Evolutionary conservation across 2,797 vertebrate genomes (phyloP), one percentile per base, ranked within the genome.

Genomic region (Acomys russatus): DNA sequence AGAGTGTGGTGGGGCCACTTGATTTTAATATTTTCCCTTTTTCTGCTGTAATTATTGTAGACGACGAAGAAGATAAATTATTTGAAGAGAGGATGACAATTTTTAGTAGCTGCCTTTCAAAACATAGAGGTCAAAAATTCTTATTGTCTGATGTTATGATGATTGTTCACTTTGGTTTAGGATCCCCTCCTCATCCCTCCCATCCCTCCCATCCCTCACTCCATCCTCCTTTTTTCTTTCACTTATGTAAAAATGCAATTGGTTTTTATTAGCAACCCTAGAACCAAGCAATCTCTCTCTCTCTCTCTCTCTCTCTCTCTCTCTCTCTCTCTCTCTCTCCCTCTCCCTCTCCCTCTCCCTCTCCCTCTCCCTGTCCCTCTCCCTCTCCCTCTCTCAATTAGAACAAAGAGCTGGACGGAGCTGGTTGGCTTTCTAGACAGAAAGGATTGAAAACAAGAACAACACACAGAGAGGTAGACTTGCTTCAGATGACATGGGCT

Each of bases 61-160:
- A 22, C 94, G 86, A 91, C 63, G 89, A 66, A 84, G 85, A 93
- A 49, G n/a, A n/a, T 68, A 95, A 92, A 94, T 98, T 92, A 73
- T 38, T 83, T 95, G 63, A 92, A 87, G 70, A 83, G 22, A 94
- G 49, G 64, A 10, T 94, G 92, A 66, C 54, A 59, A 2, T 70
- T 96, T 89, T 71, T 49, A 85, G 78, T 68, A 77, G 63, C 15
- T 51, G 30, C 66, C 83, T 97, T 92, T 95, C 80, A 77, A 96
- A 97, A 91, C 61, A 76, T 3, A 94, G 88, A 94, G 88, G 92
- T 89, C 10, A 56, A 85, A 74, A 88, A 66, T 92, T 15, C 10
- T 86, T 78, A 59, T 20, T 92, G 85, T 64, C 51, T 78, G 49
- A 80, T 35, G n/a, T 79, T 92, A 59, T 51, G 76, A 17, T 30